Base-by-base conservation (phyloP, 2,113 vertebrate species). In the Coptodon bakossiorum region DNA sequence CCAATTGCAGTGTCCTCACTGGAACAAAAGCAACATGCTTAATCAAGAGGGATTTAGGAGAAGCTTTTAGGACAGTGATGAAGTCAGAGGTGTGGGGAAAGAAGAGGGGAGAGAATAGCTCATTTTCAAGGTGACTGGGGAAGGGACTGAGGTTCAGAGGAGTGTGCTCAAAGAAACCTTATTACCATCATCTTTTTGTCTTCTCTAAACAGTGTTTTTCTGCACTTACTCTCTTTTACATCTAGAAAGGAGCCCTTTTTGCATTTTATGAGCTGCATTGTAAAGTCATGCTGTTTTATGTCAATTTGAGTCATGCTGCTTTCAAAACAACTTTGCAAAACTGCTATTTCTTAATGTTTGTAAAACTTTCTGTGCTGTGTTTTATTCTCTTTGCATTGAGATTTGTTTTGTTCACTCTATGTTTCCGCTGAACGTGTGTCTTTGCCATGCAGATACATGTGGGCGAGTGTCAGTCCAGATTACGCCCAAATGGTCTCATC, bases 401-500 rank as follows among this genome's bases (percentile, higher is more conserved):
- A 90, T 86, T 68, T 88, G 59, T 83, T 87, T 83, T 87, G 79
- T 84, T 85, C 48, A 61, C 34, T 7, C 16, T 76, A 14, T 80
- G 16, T 40, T 82, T 82, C 83, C 53, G 16, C 68, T 57, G 50
- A 59, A 80, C 3, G n/a, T 78, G 40, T 90, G 45, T 78, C 9
- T 86, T 38, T 78, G 45, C 85, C 63, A 88, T 82, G 45, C 68
- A 91, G 86, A 82, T 80, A 57, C 86, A 92, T 87, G 94, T 94
- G 91, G 94, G 93, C 86, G 90, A 88, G 78, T 95, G 95, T 96
- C 95, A 92, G 84, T 19, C 68, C 34, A 13, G 79, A 95, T 95
- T 95, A 95, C 68, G 76, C 81, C 88, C 82, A 84, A 56, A 80
- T n/a, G 11, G 54, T 90, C 56, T 95, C 95, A 93, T 93, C 86